phyloP scores from a whole-genome alignment of 2,888 invertebrate species.

The Polyploca ridens region DNA sequence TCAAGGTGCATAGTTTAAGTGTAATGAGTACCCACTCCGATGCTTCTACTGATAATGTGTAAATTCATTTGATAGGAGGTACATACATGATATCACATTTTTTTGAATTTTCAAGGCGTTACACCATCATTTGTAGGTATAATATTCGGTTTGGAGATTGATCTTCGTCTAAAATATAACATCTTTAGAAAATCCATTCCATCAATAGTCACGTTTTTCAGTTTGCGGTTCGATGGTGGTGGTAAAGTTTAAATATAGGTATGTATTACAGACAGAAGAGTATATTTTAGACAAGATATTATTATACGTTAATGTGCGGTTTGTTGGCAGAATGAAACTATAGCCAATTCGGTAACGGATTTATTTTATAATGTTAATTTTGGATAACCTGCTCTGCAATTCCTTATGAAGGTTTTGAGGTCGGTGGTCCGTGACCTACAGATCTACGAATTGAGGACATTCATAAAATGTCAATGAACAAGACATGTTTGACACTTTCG shows the following conservation, averaged over 20 bases:
- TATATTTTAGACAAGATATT: neutral
- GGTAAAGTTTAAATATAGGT: neutral
- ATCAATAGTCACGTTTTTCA: neutral
- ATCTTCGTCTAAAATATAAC: neutral
- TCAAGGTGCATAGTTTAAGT: conserved; percentile 58
- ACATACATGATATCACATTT: neutral
- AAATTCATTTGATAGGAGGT: conserved; percentile 12
- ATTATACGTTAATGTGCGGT: neutral
- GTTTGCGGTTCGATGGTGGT: conserved; percentile 2
- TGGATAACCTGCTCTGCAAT: conserved; percentile 56
- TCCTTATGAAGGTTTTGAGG: conserved; percentile 65
- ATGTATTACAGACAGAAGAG: neutral
- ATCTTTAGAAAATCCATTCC: neutral
- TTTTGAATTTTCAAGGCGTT: neutral
- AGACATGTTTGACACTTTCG: conserved; percentile 40
- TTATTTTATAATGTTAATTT: conserved; percentile 64
- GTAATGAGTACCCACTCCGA: conserved; percentile 33
- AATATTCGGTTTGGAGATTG: neutral
- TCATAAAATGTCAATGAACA: conserved; percentile 39
- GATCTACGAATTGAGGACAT: conserved; percentile 55
- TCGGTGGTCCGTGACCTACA: conserved; percentile 60
- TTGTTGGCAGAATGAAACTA: neutral
- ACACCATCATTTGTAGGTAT: neutral
- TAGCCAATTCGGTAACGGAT: conserved; percentile 49
- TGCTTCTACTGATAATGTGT: conserved; percentile 23